Base-by-base conservation (phyloP, 2,888 invertebrate species). In the Helobdella robusta region DNA sequence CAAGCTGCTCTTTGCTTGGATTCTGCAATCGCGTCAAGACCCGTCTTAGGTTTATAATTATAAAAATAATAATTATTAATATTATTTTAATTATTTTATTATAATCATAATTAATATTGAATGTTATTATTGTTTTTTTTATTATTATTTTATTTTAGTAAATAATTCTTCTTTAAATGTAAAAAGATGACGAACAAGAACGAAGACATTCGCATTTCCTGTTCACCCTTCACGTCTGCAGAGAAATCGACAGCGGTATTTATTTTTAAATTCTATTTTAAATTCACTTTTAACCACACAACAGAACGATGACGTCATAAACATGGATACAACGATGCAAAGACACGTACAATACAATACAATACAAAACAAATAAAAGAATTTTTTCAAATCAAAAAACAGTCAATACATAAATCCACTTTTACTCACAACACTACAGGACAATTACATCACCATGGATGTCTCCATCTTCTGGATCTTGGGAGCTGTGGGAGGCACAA, bases 1-100 rank as follows among this genome's bases (percentile, higher is more conserved):
- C 89, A 91, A 75, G 95, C 95, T 8, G 92, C 93, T 8, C 89
- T 89, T 80, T 94, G 92, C 79, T 84, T 97, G 76, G 95, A 97
- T 79, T 90, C 91, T 25, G 95, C 94, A 2, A 82, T 93, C 18
- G 88, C 90, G 48, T 86, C 77, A 1, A 69, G 25, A 32, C 30
- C 30, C 11, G 32, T 25, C 8, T 18, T 28, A 25, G 28, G 50
- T 48, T 11, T 59, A n/a, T 56, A 8, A 20, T n/a, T 28, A n/a
- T 34, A 2, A 23, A 8, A 60, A 23, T 40, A 23, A 1, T 28
- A n/a, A 20, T 18, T 11, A 25, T 61, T 46, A 18, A 15, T 46
- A 18, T 8, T 4, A 4, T 25, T 11, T 20, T 28, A 25, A 11
- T 54, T 4, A 23, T 4, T 11, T 25, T 54, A 3, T 54, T 54